Evolutionary conservation across 2,113 vertebrate species (phyloP), one percentile per base, ranked within the genome.

Genomic region (Mustelus asterias): DNA sequence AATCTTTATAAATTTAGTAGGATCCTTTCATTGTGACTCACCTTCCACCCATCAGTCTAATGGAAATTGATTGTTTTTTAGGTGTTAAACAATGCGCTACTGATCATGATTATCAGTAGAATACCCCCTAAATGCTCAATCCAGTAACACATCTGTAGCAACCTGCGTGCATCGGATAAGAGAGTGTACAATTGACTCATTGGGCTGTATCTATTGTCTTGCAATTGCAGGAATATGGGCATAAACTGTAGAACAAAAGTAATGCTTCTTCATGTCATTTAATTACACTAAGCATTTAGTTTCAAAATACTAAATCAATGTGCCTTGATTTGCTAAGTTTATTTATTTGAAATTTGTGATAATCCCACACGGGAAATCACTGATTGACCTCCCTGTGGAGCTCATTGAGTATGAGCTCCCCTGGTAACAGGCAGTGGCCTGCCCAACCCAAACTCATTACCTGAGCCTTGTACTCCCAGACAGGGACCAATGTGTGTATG

Each of bases 261-360:
- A 89, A 89, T 89, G 86, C 44, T 89, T 48, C 48, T 58, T 29
- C 29, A 44, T 58, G 86, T 58, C 22, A 58, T 89, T 89, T 89
- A 58, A 13, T 24, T 89, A 29, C 20, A 58, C 44, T 3, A 13
- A 29, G 24, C 44, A 58, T 58, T 83, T 83, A 18, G 80, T 83
- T 41, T 44, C 37, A 83, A 89, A 89, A 58, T 54, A 88, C 44
- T 29, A 26, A 13, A 29, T 10, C 22, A 88, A 44, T 89, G 26
- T 89, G 86, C 86, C 26, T 89, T 89, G 24, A 88, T 88, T 58
- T 58, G 48, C 44, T 89, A 89, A 89, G 8, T 89, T 89, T 89
- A 89, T 89, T 54, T 89, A 58, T 89, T 89, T 89, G 44, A 9
- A 26, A 54, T 54, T 54, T 54, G 48, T 54, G 48, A 54, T 54